Percentiles rank a stretch among this genome's conserved stretches.
phyloP scores from a whole-genome alignment of 2,888 invertebrate species.

The Cerceris ruficornis region DNA sequence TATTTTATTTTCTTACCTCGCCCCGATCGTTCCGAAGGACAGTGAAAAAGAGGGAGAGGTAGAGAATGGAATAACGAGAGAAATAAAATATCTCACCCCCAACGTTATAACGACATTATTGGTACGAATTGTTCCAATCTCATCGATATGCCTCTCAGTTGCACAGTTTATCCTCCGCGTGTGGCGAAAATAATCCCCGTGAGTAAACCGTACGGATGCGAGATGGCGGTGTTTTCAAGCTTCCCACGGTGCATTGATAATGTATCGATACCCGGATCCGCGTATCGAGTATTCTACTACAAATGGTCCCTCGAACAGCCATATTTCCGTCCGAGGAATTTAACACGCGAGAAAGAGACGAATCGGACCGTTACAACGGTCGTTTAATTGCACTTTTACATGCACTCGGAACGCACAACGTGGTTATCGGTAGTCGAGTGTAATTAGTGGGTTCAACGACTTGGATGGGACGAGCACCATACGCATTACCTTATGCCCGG shows the following conservation, averaged over 20 bases:
- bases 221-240: background rate
- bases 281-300: background rate
- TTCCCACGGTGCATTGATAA: constrained; percentile 9
- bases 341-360: background rate
- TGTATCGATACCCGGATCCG: background rate
- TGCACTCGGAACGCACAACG: background rate
- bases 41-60: background rate
- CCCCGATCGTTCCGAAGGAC: background rate
- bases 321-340: background rate
- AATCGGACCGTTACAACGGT: background rate
- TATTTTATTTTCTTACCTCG: constrained; percentile 36
- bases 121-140: background rate
- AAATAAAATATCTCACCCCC: background rate
- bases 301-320: background rate
- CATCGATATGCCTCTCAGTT: constrained; percentile 30
- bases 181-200: constrained; percentile 13
- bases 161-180: constrained; percentile 30
- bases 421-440: constrained; percentile 4
- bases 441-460: constrained; percentile 25
- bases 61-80: background rate
- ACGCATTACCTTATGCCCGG: constrained; percentile 11
- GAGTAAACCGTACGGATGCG: constrained; percentile 5
- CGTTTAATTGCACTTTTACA: background rate
- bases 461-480: constrained; percentile 7
- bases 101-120: background rate